Evolutionary conservation across 2,797 vertebrate species (phyloP), one percentile per base, ranked within the genome.

Genomic region (Odontamblyopus rebecca): DNA sequence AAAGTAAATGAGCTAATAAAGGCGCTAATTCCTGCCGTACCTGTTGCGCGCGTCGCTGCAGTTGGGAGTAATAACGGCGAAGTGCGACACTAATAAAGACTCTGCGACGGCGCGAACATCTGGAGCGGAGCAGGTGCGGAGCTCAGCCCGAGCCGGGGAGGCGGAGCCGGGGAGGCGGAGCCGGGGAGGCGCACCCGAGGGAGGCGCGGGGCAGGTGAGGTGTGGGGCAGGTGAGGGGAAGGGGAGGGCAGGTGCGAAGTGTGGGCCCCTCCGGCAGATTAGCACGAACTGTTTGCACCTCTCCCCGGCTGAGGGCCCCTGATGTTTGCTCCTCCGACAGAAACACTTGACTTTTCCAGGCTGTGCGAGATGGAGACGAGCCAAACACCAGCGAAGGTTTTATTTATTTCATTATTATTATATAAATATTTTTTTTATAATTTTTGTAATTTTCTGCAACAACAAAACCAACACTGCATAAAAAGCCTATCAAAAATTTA

Each of bases 281-380:
- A 38, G 60, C 30, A 26, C n/a, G n/a, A 64, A 38, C 5, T 44
- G 61, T 64, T 64, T 26, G 38, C n/a, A 27, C 62, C 38, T 6
- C 23, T 9, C 30, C 32, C 23, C 1, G 35, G 19, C 61, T 15
- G 32, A 63, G 2, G 32, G 13, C 61, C 11, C 32, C 18, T 13
- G 62, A 41, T 29, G 38, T 64, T 64, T 64, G 62, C 62, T 64
- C 62, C 48, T 64, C 44, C 48, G 48, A 13, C 62, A 63, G 13
- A 11, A 41, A 44, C 3, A 64, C 9, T 38, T 41, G 3, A 64
- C 9, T 38, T 41, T 1, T 13, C 38, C 32, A n/a, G 30, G 4
- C 16, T 32, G 60, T 1, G 54, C 7, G 19, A 53, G 41, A 44
- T 2, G 2, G 51, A 53, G 41, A 44, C 11, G 9, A 44, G 12